These are phyloP conservation scores for Troilus luridus DNA, from an alignment of 2,888 invertebrate species.

Conservation along the genomic window DNA sequence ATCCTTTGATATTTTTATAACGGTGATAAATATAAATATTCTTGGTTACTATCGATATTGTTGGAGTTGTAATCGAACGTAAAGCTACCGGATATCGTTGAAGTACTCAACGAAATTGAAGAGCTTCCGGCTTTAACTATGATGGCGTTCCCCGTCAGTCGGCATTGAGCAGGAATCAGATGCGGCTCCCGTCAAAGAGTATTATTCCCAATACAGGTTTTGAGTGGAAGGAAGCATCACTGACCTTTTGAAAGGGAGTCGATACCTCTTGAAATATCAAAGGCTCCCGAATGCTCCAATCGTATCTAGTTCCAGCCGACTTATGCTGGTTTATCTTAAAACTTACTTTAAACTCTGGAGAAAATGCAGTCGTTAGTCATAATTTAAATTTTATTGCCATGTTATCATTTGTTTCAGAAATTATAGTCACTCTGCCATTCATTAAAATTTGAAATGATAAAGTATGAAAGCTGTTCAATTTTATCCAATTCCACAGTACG, in stretches of 20 bases:
- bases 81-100: not conserved
- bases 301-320: not conserved
- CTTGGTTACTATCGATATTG: too few relatives aligned
- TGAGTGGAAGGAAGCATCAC: not conserved
- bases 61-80: too few relatives aligned
- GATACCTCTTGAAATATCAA: constrained; percentile 31
- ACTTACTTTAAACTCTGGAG: too few relatives aligned
- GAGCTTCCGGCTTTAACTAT: not conserved
- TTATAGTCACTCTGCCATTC: too few relatives aligned
- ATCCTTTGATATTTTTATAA: too few relatives aligned
- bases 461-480: too few relatives aligned
- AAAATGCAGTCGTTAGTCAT: not conserved
- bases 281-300: not conserved
- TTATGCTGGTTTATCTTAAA: too few relatives aligned
- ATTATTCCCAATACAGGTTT: not conserved
- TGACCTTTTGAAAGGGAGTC: constrained; percentile 9
- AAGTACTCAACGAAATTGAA: not conserved
- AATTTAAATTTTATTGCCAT: too few relatives aligned
- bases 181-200: not conserved
- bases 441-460: too few relatives aligned
- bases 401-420: too few relatives aligned
- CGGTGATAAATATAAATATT: too few relatives aligned
- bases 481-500: too few relatives aligned
- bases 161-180: not conserved
- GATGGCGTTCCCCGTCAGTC: not conserved